Base-by-base conservation (phyloP, 2,797 vertebrate genomes). In the Brachymystax lenok region DNA sequence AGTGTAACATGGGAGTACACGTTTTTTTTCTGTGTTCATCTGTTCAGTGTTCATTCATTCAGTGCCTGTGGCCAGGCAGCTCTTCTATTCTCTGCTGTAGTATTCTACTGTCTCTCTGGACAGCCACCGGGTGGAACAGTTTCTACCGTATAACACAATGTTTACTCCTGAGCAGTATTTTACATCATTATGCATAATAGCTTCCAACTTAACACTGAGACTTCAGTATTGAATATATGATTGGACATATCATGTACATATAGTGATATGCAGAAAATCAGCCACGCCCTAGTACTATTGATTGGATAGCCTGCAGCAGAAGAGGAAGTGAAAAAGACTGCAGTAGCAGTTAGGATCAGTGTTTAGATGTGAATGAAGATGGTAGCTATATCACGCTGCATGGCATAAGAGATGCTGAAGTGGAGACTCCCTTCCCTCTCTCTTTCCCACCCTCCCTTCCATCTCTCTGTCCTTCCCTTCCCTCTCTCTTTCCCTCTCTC, bases 341-440 rank as follows among this genome's bases (percentile, higher is more conserved):
- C 21, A 63, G 59, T 1, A 63, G 21, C 59, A 24, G 21, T 24
- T 3, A 8, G 24, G 59, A 24, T 63, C 21, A 27, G 21, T 12
- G 21, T 21, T n/a, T 4, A n/a, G 54, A 50, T 69, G 40, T 69
- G 67, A 40, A 8, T 80, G 59, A 77, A 59, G 14, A 80, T 30
- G 21, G 51, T 24, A n/a, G 2, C 82, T 24, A 24, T 63, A 63
- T 74, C 16, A 70, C 77, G 74, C 74, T 79, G 75, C 35, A 64
- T 46, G 40, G 76, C 67, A 77, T 5, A 5, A 12, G 33, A n/a
- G 56, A 73, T n/a, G 21, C 27, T 1, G 33, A 69, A 2, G 3
- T 28, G 56, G 19, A 54, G 71, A 82, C 24, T 1, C 51, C 35
- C 28, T 77, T 74, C 28, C 67, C 24, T 27, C 54, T 10, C 19